phyloP scores from a whole-genome alignment of 2,888 invertebrate species.

The Rhodophaea formosa region DNA sequence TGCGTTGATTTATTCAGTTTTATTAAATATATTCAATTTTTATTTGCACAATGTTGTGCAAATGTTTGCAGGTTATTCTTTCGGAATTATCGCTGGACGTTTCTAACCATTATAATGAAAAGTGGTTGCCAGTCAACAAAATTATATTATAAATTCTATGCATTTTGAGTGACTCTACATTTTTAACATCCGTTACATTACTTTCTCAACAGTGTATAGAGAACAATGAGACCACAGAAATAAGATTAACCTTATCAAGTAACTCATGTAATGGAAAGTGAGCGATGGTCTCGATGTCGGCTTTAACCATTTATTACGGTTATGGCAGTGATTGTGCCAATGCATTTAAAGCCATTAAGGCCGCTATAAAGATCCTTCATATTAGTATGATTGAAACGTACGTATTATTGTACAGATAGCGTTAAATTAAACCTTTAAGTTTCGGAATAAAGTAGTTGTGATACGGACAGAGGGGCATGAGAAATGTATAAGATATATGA shows the following conservation, averaged over 20 bases:
- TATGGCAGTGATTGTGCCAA: background rate
- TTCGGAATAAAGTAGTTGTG: too few species aligned
- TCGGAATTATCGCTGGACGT: too few species aligned
- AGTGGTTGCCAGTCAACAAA: background rate
- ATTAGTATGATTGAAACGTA: background rate
- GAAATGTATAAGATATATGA: too few species aligned
- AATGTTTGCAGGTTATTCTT: too few species aligned
- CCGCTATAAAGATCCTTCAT: background rate
- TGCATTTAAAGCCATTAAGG: background rate
- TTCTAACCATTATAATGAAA: too few species aligned
- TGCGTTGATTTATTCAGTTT: too few species aligned
- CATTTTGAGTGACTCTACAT: background rate
- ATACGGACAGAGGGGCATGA: too few species aligned
- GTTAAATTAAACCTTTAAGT: too few species aligned
- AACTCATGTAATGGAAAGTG: background rate
- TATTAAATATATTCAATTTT: too few species aligned
- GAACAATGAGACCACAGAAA: background rate
- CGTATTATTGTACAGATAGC: too few species aligned
- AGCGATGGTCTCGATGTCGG: background rate
- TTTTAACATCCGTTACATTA: background rate
- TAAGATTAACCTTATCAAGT: background rate
- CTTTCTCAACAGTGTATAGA: background rate
- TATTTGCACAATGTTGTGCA: too few species aligned
- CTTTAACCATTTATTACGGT: background rate
- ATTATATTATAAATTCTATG: background rate